Base-by-base conservation (phyloP, 2,797 vertebrate species). In the Enteromius viviparus region DNA sequence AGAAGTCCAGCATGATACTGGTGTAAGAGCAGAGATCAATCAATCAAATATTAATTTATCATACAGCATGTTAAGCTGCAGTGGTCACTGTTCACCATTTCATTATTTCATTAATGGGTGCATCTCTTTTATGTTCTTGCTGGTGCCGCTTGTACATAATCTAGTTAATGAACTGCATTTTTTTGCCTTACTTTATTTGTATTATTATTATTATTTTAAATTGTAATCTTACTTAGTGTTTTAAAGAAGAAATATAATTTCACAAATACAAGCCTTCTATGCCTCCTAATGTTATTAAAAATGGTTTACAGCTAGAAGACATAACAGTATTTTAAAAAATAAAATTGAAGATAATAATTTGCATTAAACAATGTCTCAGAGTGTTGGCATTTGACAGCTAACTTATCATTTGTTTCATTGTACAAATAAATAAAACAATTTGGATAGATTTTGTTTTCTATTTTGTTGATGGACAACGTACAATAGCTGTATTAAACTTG, bases 361-460 rank as follows among this genome's bases (percentile, higher is more conserved):
- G 9, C 3, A 58, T 80, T 29, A 64, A 64, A 23, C 29, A 55
- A 17, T 29, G 17, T 42, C 65, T 19, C 17, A 58, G 53, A 45
- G 49, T 37, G 9, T 70, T 21, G 32, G 53, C 40, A 72, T 45
- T 53, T 71, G 65, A 68, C 21, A 42, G 45, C 42, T 14, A 51
- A 21, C 12, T 2, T 23, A 53, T 53, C n/a, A 40, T 68, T 80
- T 80, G 66, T 55, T 51, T 79, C 32, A 84, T 32, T 81, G 49
- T 66, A 80, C 17, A 82, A 84, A 88, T 72, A 82, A 78, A 78
- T 60, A 49, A 29, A 34, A 79, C 47, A 47, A 68, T 80, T 79
- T 85, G 79, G 70, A 76, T 87, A 77, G 79, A 85, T 45, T 51
- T 77, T n/a, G 40, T 12, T 76, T 51, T 10, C 4, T 47, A 2